Percentiles rank a stretch among this genome's conserved stretches.
These are phyloP conservation scores for Okamejei kenojei DNA, from an alignment of 2,797 vertebrate species.

Conservation along the genomic window DNA sequence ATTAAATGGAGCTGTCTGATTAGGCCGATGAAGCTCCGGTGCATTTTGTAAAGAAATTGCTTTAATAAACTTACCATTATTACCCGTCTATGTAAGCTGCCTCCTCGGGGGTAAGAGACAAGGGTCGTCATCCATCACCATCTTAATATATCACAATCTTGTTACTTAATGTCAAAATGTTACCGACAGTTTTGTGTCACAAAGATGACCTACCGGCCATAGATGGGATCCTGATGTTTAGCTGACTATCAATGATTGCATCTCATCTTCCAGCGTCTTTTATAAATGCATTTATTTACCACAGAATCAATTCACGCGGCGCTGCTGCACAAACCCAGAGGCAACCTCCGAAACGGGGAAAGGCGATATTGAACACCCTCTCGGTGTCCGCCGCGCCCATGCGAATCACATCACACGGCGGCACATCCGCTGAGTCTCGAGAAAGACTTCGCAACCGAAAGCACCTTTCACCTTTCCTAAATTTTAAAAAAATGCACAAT, in stretches of 20 bases:
- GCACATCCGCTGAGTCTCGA: background rate
- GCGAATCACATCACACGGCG: background rate
- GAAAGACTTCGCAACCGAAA: background rate
- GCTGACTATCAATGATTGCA: background rate
- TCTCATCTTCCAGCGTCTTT: background rate
- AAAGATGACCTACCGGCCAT: background rate
- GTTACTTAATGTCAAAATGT: constrained; percentile 15
- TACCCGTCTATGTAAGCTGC: constrained; percentile 57
- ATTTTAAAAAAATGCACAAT: background rate
- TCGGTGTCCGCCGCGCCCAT: background rate
- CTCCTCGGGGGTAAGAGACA: constrained; percentile 61
- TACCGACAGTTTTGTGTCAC: constrained; percentile 7
- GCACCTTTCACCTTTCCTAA: background rate
- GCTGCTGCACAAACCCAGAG: background rate
- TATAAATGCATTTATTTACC: background rate
- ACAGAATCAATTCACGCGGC: background rate
- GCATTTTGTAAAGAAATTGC: constrained; percentile 59
- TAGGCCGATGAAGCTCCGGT: constrained; percentile 64
- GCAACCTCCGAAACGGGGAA: background rate
- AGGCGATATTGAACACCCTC: background rate
- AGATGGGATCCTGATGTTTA: background rate
- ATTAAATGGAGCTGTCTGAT: constrained; percentile 87
- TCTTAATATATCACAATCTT: constrained; percentile 54
- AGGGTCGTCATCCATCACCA: constrained; percentile 59
- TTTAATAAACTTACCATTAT: constrained; percentile 71